Base-by-base conservation (phyloP, 1,140 invertebrate species). In the Eupeodes corollae region DNA sequence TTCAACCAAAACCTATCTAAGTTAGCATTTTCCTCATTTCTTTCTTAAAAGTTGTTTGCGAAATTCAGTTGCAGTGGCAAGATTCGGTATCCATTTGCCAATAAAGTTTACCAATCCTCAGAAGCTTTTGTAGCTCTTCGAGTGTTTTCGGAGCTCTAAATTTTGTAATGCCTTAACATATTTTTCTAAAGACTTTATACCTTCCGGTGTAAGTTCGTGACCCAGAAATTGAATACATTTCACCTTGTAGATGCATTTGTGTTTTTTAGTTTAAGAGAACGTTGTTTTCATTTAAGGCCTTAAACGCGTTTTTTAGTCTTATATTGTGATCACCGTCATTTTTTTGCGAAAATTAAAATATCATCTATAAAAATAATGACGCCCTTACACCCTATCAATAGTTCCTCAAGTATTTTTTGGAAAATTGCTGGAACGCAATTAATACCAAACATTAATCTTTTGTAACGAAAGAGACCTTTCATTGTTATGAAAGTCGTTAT, bases 171-270 rank as follows among this genome's bases (percentile, higher is more conserved):
- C n/a, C n/a, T n/a, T n/a, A n/a, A n/a, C n/a, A n/a, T n/a, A n/a
- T n/a, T n/a, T n/a, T n/a, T n/a, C n/a, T n/a, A n/a, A n/a, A n/a
- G n/a, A n/a, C n/a, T n/a, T n/a, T n/a, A n/a, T n/a, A n/a, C n/a
- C n/a, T n/a, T n/a, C n/a, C n/a, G n/a, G n/a, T n/a, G n/a, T n/a
- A n/a, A n/a, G n/a, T n/a, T n/a, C n/a, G n/a, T n/a, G n/a, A n/a
- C n/a, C n/a, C n/a, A n/a, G n/a, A n/a, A n/a, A n/a, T n/a, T n/a
- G n/a, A n/a, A n/a, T n/a, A n/a, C n/a, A n/a, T n/a, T n/a, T n/a
- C n/a, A n/a, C n/a, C n/a, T n/a, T n/a, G n/a, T n/a, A n/a, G n/a
- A 54, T 69, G 60, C 14, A 53, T 19, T 49, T 67, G 61, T 54
- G 71, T 48, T 6, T 31, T 30, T 3, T 18, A n/a, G 30, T 40